phyloP scores from a whole-genome alignment of 1,140 invertebrate genomes.

The Brachystomella parvula region DNA sequence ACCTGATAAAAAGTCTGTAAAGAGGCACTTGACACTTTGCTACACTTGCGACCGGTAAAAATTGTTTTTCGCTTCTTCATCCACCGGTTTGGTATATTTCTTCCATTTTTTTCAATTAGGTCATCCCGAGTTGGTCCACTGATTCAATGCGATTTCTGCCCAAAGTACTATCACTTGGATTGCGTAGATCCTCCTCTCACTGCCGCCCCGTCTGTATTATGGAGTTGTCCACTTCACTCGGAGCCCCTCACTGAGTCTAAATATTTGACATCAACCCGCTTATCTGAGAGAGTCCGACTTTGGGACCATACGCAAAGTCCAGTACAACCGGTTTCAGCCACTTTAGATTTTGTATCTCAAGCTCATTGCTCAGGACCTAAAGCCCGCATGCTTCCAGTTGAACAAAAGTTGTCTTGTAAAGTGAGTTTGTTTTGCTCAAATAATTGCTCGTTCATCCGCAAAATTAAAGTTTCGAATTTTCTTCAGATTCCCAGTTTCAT shows the following conservation, averaged over 20 bases:
- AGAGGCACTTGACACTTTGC: constrained; percentile 8
- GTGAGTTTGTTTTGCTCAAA: no score
- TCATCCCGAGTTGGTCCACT: constrained; percentile 73
- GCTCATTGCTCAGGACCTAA: constrained; percentile 48
- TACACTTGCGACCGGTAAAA: constrained; percentile 15
- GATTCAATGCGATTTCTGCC: constrained; percentile 88
- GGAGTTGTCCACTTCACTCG: constrained; percentile 96
- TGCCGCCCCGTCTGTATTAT: constrained; percentile 70
- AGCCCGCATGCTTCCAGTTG: neutral
- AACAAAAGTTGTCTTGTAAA: neutral
- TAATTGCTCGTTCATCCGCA: no score
- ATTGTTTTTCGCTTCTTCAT: no score
- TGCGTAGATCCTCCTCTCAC: constrained; percentile 87
- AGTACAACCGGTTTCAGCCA: constrained; percentile 74
- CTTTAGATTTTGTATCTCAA: constrained; percentile 73
- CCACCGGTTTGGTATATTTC: neutral
- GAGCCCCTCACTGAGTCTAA: constrained; percentile 83
- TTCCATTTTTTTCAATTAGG: constrained; percentile 42
- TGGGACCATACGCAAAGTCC: constrained; percentile 57
- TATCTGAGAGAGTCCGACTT: constrained; percentile 70
- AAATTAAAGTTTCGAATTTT: no score
- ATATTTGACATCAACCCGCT: constrained; percentile 65
- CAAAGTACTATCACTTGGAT: constrained; percentile 80
- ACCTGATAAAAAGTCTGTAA: neutral
- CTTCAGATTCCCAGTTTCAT: no score